Evolutionary conservation across 1,140 invertebrate genomes (phyloP), one percentile per base, ranked within the genome.

Genomic region (Caerostris extrusa): DNA sequence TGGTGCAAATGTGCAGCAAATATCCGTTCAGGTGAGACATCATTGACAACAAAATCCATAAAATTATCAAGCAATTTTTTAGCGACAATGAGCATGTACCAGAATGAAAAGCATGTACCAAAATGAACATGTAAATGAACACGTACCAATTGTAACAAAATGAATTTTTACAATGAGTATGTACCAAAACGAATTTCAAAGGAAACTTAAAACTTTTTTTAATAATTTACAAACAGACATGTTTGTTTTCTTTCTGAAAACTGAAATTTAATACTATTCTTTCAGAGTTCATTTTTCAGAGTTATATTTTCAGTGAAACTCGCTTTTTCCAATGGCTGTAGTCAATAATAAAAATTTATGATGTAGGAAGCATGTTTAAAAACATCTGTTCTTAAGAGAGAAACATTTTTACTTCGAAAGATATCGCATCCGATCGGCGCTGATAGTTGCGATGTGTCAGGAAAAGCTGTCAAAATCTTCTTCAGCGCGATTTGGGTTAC

Each of bases 381-480:
- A 71, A 71, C 69, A 71, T 71, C 69, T 71, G 69, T 71, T 71
- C n/a, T 14, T 53, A 19, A 10, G 50, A 34, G 67, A 71, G 19
- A 71, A 71, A 71, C 19, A 50, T 71, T 71, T 71, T 71, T 71
- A 71, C 50, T 71, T 71, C 50, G 60, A 10, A 71, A 71, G 19
- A 19, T 71, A 50, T 71, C 69, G 7, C 7, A 50, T 34, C 69
- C 69, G 69, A 71, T 71, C 69, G 19, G 7, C 4, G 50, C 34
- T n/a, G 69, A 34, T 71, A 71, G 69, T 71, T 71, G 34, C 69
- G 19, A 71, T 50, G 69, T 71, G 69, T 71, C 69, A 71, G 7
- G 34, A 71, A 71, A 71, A 71, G 69, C 69, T 71, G 69, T 71
- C 69, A 71, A 71, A 71, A 71, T 71, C 69, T 71, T 19, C 69